These are phyloP conservation scores for Agonopterix alstromeriana DNA, from an alignment of 2,888 invertebrate species.

Conservation along the genomic window DNA sequence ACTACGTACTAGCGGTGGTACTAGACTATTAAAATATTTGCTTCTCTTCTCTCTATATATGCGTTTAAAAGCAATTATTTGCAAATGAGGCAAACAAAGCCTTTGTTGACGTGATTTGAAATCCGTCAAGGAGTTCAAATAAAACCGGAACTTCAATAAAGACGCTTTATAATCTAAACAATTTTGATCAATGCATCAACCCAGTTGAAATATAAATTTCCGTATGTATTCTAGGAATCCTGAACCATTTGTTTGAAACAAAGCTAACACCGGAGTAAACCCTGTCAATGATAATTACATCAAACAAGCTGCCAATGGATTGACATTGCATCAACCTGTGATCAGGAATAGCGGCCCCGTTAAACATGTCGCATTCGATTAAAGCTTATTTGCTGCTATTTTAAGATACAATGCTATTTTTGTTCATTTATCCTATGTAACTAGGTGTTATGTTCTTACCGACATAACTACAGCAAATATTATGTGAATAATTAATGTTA, in stretches of 20 bases:
- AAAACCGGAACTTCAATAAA: too few species aligned
- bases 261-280: constrained; percentile 34
- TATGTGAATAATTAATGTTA: too few species aligned
- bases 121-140: too few species aligned
- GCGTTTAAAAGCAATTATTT: constrained; percentile 40
- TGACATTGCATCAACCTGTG: constrained; percentile 40
- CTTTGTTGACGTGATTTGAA: constrained; percentile 26
- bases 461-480: too few species aligned
- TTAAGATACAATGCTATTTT: too few species aligned
- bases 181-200: neutral
- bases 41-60: constrained; percentile 36
- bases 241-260: constrained; percentile 1
- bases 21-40: constrained; percentile 52
- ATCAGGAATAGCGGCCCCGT: constrained; percentile 38
- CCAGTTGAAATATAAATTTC: too few species aligned
- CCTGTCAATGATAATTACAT: constrained; percentile 33
- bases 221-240: too few species aligned
- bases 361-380: constrained; percentile 36
- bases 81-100: constrained; percentile 43
- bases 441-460: too few species aligned
- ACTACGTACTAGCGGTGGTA: constrained; percentile 25
- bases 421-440: too few species aligned
- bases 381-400: too few species aligned
- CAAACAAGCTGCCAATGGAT: constrained; percentile 23
- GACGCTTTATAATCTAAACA: neutral